Conservation (phyloP, 2,888 invertebrate species). For the Drosophila koepferae region DNA sequence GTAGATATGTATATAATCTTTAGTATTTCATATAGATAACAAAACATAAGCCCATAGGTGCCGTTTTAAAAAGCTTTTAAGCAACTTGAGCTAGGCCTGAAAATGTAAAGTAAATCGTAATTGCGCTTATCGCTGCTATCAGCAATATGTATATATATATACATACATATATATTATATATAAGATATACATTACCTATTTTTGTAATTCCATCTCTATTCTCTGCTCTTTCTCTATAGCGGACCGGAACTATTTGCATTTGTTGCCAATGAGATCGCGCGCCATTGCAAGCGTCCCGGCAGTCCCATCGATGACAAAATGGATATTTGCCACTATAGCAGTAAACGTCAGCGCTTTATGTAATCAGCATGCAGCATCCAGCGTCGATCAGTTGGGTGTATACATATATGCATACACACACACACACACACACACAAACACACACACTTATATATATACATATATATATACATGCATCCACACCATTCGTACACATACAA, state of each 20-base stretch:
- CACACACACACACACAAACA: constrained; percentile 1
- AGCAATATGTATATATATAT: too few species aligned
- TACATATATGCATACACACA: constrained; percentile 5
- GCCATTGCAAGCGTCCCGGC: constrained; percentile 90
- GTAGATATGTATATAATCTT: too few species aligned
- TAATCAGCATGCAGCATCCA: constrained; percentile 79
- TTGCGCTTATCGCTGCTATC: too few species aligned
- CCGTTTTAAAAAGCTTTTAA: too few species aligned
- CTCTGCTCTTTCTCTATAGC: constrained; percentile 57
- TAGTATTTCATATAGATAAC: too few species aligned
- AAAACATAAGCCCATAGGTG: too few species aligned
- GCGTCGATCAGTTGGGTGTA: neutral
- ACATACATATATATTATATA: too few species aligned
- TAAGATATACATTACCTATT: too few species aligned
- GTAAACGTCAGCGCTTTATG: constrained; percentile 90
- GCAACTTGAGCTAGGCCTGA: too few species aligned
- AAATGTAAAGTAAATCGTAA: too few species aligned
- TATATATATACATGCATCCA: too few species aligned
- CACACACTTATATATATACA: neutral
- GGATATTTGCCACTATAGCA: constrained; percentile 91
- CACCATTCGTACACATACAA: neutral
- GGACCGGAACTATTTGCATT: constrained; percentile 89
- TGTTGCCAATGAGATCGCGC: constrained; percentile 90
- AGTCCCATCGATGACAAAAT: constrained; percentile 90
- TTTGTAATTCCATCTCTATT: too few species aligned